Conservation (phyloP, 2,113 vertebrate genomes). For the Chamaetylas fuelleborni region DNA sequence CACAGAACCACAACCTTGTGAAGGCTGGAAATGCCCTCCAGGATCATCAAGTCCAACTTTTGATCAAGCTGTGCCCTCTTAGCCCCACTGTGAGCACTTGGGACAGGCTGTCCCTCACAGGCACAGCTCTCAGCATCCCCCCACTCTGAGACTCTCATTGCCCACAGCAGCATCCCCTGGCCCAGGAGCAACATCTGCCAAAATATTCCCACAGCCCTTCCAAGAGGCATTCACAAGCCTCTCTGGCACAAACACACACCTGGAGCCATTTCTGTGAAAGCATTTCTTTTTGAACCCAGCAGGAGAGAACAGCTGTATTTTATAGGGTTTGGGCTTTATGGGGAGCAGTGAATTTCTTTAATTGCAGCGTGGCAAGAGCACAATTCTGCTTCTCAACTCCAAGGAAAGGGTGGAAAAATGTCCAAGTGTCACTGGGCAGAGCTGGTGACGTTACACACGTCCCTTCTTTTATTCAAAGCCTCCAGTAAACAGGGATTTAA, state of each 20-base stretch:
- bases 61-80: background rate
- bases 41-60: background rate
- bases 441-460: background rate
- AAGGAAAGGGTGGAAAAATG: background rate
- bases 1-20: rapidly evolving
- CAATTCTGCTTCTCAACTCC: background rate
- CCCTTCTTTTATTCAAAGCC: background rate
- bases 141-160: background rate
- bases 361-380: background rate
- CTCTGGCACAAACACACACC: background rate
- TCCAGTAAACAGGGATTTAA: background rate
- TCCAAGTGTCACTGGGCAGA: background rate
- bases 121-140: background rate
- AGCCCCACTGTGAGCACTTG: rapidly evolving
- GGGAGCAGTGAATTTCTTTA: background rate
- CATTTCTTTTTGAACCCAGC: background rate
- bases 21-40: background rate
- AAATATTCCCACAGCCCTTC: background rate
- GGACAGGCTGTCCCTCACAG: background rate
- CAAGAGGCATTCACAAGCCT: background rate
- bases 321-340: background rate
- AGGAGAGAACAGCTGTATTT: conserved; percentile 27
- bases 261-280: background rate
- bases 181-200: conserved; percentile 1
- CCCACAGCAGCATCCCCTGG: background rate